These are phyloP conservation scores for Myotis vivesi DNA, from an alignment of 2,797 vertebrate genomes.

Conservation along the genomic window DNA sequence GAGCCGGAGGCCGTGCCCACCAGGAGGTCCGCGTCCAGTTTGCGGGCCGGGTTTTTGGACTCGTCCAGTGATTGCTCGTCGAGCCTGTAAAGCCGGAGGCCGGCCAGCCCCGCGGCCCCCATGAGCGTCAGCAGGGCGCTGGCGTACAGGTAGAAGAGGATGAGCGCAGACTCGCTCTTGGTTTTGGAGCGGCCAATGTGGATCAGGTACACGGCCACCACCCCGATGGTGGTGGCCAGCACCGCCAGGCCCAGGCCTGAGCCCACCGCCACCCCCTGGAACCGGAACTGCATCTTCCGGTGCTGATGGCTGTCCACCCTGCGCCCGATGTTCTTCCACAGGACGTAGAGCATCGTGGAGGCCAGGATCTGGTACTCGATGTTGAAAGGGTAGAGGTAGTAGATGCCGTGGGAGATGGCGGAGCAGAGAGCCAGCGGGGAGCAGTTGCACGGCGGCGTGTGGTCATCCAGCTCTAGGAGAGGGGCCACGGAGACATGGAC, in stretches of 20 bases:
- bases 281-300: slow-evolving; percentile 85
- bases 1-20: slow-evolving; percentile 93
- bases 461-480: slow-evolving; percentile 85
- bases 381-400: slow-evolving; percentile 97
- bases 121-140: slow-evolving; percentile 90
- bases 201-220: slow-evolving; percentile 93
- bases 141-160: slow-evolving; percentile 94
- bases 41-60: slow-evolving; percentile 91
- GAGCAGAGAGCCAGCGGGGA: slow-evolving; percentile 90
- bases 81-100: slow-evolving; percentile 90
- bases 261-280: slow-evolving; percentile 86
- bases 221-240: slow-evolving; percentile 90
- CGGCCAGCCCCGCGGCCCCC: slow-evolving; percentile 87
- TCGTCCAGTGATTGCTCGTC: slow-evolving; percentile 89
- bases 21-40: slow-evolving; percentile 92
- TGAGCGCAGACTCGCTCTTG: slow-evolving; percentile 89
- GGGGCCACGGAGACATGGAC: rapidly evolving
- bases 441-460: slow-evolving; percentile 92
- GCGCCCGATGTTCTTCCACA: slow-evolving; percentile 98
- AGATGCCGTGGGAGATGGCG: slow-evolving; percentile 91
- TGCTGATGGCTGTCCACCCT: slow-evolving; percentile 86
- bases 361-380: slow-evolving; percentile 98
- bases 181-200: slow-evolving; percentile 88
- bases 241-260: slow-evolving; percentile 89
- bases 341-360: slow-evolving; percentile 94